These are phyloP conservation scores for Drosophila suboccidentalis DNA, from an alignment of 2,888 invertebrate genomes.

Conservation along the genomic window DNA sequence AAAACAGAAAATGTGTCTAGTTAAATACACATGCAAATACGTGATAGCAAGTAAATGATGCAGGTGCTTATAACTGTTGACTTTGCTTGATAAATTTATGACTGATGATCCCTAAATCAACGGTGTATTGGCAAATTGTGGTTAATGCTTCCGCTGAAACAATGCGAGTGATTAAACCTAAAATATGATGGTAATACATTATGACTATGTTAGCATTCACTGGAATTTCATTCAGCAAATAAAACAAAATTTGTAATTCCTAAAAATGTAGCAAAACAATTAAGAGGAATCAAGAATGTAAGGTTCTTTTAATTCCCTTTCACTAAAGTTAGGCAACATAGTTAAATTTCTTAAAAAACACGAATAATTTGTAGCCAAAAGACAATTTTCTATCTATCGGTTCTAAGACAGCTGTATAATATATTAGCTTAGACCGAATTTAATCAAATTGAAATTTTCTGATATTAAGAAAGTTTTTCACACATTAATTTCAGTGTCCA, in stretches of 20 bases:
- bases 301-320: no score
- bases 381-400: no score
- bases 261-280: background rate
- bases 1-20: slow-evolving; percentile 9
- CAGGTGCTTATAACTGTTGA: slow-evolving; percentile 29
- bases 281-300: background rate
- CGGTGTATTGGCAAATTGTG: slow-evolving; percentile 1
- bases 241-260: background rate
- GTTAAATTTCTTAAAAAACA: no score
- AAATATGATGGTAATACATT: background rate
- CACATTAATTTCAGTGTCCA: no score
- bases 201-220: background rate
- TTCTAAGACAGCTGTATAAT: no score
- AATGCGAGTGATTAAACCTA: background rate
- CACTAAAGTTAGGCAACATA: no score
- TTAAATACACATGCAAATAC: slow-evolving; percentile 13
- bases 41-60: slow-evolving; percentile 15
- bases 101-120: slow-evolving; percentile 13
- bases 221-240: background rate
- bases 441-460: no score
- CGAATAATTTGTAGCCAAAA: no score
- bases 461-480: no score
- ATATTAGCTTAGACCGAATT: no score
- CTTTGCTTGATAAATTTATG: slow-evolving; percentile 25
- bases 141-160: background rate